Evolutionary conservation across 2,888 invertebrate species (phyloP).

Genomic region (Cotesia congregata): DNA sequence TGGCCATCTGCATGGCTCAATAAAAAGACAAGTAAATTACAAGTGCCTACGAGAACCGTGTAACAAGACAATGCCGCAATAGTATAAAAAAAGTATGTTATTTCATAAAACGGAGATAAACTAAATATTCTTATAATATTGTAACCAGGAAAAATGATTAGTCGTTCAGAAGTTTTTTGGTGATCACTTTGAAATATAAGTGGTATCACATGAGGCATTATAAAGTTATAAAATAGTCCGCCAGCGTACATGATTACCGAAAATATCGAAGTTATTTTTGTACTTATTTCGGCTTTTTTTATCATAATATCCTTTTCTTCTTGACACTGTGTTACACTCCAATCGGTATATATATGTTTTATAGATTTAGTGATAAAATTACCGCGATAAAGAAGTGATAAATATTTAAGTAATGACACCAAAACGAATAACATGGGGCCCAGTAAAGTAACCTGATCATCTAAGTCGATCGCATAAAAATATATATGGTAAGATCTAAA

Average conservation of each 20-base stretch:
- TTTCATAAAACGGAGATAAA: constrained; percentile 49
- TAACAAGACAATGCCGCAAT: constrained; percentile 39
- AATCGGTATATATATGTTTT: constrained; percentile 37
- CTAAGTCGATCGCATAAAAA: neutral
- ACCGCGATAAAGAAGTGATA: constrained; percentile 15
- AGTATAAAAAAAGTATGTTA: constrained; percentile 47
- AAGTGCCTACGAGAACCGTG: constrained; percentile 45
- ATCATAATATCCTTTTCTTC: constrained; percentile 45
- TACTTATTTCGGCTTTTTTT: constrained; percentile 30
- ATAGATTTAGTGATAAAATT: constrained; percentile 36
- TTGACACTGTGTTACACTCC: constrained; percentile 36
- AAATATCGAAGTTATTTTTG: constrained; percentile 30
- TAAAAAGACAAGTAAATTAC: constrained; percentile 49
- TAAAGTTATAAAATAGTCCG: constrained; percentile 33
- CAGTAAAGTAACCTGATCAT: neutral
- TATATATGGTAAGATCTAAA: neutral
- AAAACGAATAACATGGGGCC: neutral
- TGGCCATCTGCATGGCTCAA: constrained; percentile 52
- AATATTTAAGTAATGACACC: constrained; percentile 27
- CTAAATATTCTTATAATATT: constrained; percentile 48
- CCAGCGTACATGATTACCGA: constrained; percentile 38
- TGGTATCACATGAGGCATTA: constrained; percentile 32
- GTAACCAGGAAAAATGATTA: constrained; percentile 43
- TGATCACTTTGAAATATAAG: neutral
- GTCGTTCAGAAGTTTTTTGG: constrained; percentile 5